Percentiles rank a stretch among this genome's conserved stretches.
These are phyloP conservation scores for Ovibos moschatus DNA, from an alignment of 2,113 vertebrate species.

Conservation along the genomic window DNA sequence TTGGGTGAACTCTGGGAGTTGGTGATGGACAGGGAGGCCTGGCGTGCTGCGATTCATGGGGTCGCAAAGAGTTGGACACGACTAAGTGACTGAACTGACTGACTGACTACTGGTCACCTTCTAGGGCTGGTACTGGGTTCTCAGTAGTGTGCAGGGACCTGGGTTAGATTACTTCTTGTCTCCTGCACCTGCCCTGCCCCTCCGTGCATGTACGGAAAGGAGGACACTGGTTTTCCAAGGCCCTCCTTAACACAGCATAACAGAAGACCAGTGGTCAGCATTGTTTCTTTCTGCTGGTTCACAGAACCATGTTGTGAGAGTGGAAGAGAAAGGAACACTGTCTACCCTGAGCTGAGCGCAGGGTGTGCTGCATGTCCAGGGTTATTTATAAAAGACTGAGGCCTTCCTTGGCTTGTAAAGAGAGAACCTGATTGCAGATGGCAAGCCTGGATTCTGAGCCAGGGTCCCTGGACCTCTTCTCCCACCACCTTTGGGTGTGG, in stretches of 20 bases:
- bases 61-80: too few species aligned
- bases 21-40: too few species aligned
- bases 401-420: not conserved
- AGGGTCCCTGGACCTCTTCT: not conserved
- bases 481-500: not conserved
- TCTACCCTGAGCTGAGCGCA: not conserved
- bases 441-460: not conserved
- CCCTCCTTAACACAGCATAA: not conserved
- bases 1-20: too few species aligned
- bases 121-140: not conserved
- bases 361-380: rapidly evolving
- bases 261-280: not conserved
- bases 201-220: not conserved
- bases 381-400: not conserved
- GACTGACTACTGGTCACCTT: not conserved
- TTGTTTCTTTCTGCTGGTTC: not conserved
- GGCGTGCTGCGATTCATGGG: too few species aligned
- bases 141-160: not conserved
- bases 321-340: too few species aligned
- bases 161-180: not conserved
- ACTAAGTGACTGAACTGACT: too few species aligned
- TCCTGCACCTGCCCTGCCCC: not conserved
- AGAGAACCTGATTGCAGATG: not conserved
- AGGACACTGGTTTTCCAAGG: not conserved
- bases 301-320: not conserved